Base-by-base conservation (phyloP, 2,888 invertebrate species). In the Hesperia comma region DNA sequence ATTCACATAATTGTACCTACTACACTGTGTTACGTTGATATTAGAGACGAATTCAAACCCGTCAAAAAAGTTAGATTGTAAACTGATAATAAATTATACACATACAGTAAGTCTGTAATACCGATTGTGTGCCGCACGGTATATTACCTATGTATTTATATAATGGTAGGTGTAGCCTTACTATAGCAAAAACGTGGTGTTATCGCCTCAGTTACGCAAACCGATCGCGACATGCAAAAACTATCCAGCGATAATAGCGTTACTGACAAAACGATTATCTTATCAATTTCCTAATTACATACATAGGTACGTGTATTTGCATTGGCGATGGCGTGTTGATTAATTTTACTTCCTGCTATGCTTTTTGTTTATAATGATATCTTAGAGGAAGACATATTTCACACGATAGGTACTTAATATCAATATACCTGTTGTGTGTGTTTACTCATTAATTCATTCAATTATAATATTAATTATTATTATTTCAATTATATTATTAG, bases 201-300 rank as follows among this genome's bases (percentile, higher is more conserved):
- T 63, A 55, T 21, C 49, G 12, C 8, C 8, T 7, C 15, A 15
- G 17, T 49, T 49, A 46, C 19, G 49, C 19, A 19, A 49, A 49
- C 5, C 19, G 26, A 32, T 32, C 26, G 32, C 32, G 32, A 53
- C 26, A 53, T 53, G 53, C 17, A 41, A 56, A 37, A 56, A 51
- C n/a, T 17, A 49, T 15, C 14, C 43, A 12, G 12, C 19, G 46
- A n/a, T 56, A 26, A 49, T 46, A 63, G 32, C 63, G 26, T 51
- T 54, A 43, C 14, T 55, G 41, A 53, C 26, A 4, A 49, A 19
- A 40, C 40, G 5, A 57, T 63, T 51, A 63, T 63, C 57, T 63
- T 57, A 63, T 63, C 63, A 63, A 63, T 63, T 63, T 63, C 63
- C 63, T 64, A 64, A 64, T 64, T 58, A 32, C 6, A 54, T 40